Evolutionary conservation across 2,888 invertebrate species (phyloP).

Genomic region (Phorcus lineatus): DNA sequence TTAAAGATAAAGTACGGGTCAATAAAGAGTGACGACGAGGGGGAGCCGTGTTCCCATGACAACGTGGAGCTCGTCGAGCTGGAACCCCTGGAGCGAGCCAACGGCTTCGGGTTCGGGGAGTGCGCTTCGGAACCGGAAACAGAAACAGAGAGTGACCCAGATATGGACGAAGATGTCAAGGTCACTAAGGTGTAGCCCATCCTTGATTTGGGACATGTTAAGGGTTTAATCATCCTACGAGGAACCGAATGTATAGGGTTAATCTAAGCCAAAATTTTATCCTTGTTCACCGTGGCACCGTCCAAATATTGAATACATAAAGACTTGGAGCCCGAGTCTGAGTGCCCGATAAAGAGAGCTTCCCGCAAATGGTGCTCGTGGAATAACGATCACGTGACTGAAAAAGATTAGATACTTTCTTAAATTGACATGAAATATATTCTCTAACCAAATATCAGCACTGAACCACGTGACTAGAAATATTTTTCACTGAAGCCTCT

Average conservation of each 20-base stretch:
- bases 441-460: conserved; percentile 16
- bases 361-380: conserved; percentile 12
- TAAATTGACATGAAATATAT: background rate
- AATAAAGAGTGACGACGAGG: conserved; percentile 36
- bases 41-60: conserved; percentile 16
- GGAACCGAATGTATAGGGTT: conserved; percentile 9
- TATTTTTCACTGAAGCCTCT: conserved; percentile 1
- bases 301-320: conserved; percentile 4
- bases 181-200: conserved; percentile 17
- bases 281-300: conserved; percentile 9
- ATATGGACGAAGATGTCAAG: conserved; percentile 19
- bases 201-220: background rate
- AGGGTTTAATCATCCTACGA: conserved; percentile 6
- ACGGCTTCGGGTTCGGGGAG: conserved; percentile 39
- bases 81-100: conserved; percentile 36
- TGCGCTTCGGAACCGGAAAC: conserved; percentile 32
- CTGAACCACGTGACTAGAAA: conserved; percentile 15
- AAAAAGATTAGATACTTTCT: background rate
- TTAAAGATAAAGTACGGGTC: conserved; percentile 62
- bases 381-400: conserved; percentile 5
- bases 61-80: conserved; percentile 43
- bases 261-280: conserved; percentile 21
- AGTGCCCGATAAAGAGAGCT: conserved; percentile 12
- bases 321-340: background rate
- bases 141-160: conserved; percentile 28